These are phyloP conservation scores for Popillia japonica DNA, from an alignment of 1,140 invertebrate genomes.

Conservation along the genomic window DNA sequence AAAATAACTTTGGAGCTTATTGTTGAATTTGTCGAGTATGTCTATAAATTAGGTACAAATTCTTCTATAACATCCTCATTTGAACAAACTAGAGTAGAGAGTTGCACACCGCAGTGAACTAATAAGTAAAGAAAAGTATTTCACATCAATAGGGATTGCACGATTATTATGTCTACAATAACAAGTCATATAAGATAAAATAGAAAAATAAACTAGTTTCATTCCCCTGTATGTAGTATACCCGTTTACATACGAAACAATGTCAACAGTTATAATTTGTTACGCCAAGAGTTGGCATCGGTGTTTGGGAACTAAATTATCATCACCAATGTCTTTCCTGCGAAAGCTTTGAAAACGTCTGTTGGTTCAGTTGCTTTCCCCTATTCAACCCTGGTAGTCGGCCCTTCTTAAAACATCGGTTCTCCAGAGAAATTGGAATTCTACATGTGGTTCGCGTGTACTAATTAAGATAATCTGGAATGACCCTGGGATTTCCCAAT, in stretches of 20 bases:
- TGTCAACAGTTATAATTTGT: background rate
- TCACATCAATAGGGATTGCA: too few species aligned
- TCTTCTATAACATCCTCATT: too few species aligned
- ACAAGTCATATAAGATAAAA: too few species aligned
- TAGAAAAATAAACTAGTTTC: too few species aligned
- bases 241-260: background rate
- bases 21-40: too few species aligned
- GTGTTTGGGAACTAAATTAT: background rate
- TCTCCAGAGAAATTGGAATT: constrained; percentile 24
- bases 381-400: background rate
- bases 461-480: constrained; percentile 27
- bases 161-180: too few species aligned
- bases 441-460: constrained; percentile 3
- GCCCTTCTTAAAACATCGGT: background rate
- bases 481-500: background rate
- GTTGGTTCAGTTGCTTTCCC: background rate
- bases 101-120: too few species aligned
- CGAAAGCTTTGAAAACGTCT: background rate
- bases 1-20: too few species aligned
- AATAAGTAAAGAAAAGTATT: too few species aligned
- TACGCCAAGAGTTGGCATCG: background rate
- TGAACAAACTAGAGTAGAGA: too few species aligned
- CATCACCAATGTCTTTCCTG: background rate
- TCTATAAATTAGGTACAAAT: too few species aligned
- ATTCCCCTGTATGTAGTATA: too few species aligned